Conservation (phyloP, 2,888 invertebrate species). For the Melanargia galathea region DNA sequence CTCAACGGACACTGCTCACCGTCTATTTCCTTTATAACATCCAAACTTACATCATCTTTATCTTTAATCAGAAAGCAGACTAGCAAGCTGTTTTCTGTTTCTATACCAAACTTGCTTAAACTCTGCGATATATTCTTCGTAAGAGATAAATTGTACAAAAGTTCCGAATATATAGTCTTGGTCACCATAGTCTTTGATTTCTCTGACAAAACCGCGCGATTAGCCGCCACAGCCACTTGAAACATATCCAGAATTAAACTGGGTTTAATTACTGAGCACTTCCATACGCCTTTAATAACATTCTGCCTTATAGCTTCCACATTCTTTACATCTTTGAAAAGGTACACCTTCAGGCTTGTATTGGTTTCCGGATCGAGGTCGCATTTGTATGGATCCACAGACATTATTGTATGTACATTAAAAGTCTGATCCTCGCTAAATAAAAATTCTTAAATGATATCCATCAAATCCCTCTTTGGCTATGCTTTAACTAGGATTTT, state of each 20-base stretch:
- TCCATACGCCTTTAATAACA: conserved; percentile 79
- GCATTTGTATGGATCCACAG: conserved; percentile 52
- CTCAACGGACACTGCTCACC: conserved; percentile 79
- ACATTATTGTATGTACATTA: conserved; percentile 46
- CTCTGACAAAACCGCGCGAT: conserved; percentile 82
- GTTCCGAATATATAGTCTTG: conserved; percentile 84
- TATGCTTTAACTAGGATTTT: too few species aligned
- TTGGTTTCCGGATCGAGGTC: conserved; percentile 71
- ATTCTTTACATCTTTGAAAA: conserved; percentile 84
- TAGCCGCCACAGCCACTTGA: conserved; percentile 84
- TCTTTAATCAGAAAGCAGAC: conserved; percentile 61
- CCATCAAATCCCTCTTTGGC: too few species aligned
- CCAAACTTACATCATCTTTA: conserved; percentile 51
- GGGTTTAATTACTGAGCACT: conserved; percentile 85
- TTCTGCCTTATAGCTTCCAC: conserved; percentile 77
- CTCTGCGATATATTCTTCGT: conserved; percentile 87
- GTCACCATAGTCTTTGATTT: conserved; percentile 80
- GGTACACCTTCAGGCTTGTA: conserved; percentile 70
- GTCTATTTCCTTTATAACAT: conserved; percentile 72
- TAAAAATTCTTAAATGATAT: not conserved
- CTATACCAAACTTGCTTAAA: conserved; percentile 84
- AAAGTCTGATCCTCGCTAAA: too few species aligned
- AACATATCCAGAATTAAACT: conserved; percentile 82
- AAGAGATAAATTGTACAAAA: conserved; percentile 85
- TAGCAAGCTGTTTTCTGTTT: conserved; percentile 56